Conservation (phyloP, 1,140 invertebrate genomes). For the Leptinotarsa lineolata region DNA sequence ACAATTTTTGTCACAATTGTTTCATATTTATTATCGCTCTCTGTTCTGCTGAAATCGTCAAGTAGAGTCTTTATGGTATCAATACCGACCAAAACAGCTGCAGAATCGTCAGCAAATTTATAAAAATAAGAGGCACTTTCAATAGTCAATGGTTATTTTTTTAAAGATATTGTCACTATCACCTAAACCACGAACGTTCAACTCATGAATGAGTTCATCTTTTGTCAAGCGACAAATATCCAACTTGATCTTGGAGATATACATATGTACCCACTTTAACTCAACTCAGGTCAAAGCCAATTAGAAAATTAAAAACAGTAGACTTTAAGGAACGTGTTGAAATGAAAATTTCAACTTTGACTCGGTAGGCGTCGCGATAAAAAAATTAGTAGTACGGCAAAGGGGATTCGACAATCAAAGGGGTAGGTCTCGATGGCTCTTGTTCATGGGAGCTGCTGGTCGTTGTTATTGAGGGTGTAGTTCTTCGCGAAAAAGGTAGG, state of each 20-base stretch:
- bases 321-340: no score
- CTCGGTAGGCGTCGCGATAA: no score
- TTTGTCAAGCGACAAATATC: neutral
- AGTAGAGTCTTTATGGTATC: neutral
- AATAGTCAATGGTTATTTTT: neutral
- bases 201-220: neutral
- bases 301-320: no score
- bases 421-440: no score
- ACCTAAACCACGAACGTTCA: neutral
- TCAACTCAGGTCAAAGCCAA: no score
- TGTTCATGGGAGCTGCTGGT: no score
- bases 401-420: no score
- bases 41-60: neutral
- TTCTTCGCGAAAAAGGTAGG: no score
- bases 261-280: neutral
- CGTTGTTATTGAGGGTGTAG: no score
- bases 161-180: neutral
- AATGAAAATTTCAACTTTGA: no score
- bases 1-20: neutral
- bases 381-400: no score
- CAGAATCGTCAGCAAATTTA: neutral
- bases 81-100: neutral
- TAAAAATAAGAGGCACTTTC: neutral
- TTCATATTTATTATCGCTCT: neutral
- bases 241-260: neutral